Evolutionary conservation across 2,113 vertebrate species (phyloP), one percentile per base, ranked within the genome.

Genomic region (Meleagris gallopavo): DNA sequence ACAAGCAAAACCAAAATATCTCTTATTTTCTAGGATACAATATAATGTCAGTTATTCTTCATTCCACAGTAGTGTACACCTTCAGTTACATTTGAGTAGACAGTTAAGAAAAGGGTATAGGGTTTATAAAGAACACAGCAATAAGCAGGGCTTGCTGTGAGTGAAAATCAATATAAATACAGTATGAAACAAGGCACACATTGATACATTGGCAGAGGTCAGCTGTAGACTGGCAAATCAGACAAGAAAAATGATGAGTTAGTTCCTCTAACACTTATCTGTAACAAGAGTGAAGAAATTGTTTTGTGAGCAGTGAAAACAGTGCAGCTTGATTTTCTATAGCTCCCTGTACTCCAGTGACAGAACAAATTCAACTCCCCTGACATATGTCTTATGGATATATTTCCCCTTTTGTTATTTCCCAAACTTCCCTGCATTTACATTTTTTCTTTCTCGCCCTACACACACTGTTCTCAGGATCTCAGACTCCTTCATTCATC

Each of bases 131-230:
- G 61, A 92, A 54, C 9, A 61, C 57, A 65, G 9, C 73, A 87
- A 52, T 34, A 21, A 77, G 17, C 22, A 54, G 40, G 9, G 11
- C 14, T 86, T 65, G 36, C 27, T 79, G 48, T 88, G 83, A 86
- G 46, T 86, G 66, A 73, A 93, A 95, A 93, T 95, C 82, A 34
- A 82, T 93, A 89, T 58, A 93, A 93, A 82, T 78, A 62, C n/a
- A 69, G 16, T 78, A 78, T 54, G 77, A 83, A 89, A 78, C 61
- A 88, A 90, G 54, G 57, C 25, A 79, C 48, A 65, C 5, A 18
- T 6, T 81, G 60, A 36, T 72, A 72, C n/a, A 50, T 52, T 43
- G 57, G 20, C 45, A 90, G 77, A 87, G 83, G 86, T 94, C 61
- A 65, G 43, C 34, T 75, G 32, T 36, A 74, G 34, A 57, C 38